These are phyloP conservation scores for Piprites chloris DNA, from an alignment of 2,113 vertebrate genomes.

Conservation along the genomic window DNA sequence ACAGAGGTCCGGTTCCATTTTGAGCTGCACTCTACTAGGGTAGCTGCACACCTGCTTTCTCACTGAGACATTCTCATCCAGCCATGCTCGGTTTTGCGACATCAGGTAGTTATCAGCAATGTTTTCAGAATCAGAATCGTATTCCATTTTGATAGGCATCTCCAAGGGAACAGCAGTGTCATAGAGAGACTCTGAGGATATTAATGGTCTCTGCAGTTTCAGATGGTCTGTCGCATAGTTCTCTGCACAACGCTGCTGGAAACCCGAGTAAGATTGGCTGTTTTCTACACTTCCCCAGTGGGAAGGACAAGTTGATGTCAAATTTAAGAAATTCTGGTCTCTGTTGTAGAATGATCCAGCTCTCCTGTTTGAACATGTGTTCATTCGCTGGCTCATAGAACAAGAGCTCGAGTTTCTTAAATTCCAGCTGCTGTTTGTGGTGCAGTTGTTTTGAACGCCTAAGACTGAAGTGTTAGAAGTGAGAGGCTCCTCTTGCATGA, in stretches of 20 bases:
- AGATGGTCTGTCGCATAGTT: constrained; percentile 70
- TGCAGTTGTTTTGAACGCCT: constrained; percentile 69
- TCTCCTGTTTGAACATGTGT: constrained; percentile 64
- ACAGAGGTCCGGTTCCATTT: constrained; percentile 79
- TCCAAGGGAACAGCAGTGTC: constrained; percentile 73
- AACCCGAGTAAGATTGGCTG: constrained; percentile 64
- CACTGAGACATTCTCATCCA: constrained; percentile 56
- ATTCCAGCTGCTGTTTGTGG: constrained; percentile 67
- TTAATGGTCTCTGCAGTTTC: constrained; percentile 73
- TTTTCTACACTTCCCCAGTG: constrained; percentile 70
- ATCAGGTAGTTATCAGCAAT: constrained; percentile 64
- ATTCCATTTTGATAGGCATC: constrained; percentile 88
- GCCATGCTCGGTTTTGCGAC: constrained; percentile 71
- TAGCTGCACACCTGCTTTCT: constrained; percentile 72
- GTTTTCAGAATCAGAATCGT: constrained; percentile 85
- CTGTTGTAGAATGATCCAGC: constrained; percentile 72
- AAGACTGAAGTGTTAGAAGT: constrained; percentile 74
- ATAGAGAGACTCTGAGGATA: constrained; percentile 64
- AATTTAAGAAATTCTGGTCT: constrained; percentile 70
- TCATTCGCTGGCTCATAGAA: constrained; percentile 61
- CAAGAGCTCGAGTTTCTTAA: constrained; percentile 61
- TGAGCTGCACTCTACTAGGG: constrained; percentile 78
- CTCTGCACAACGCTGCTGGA: constrained; percentile 73
- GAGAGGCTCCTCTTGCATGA: constrained; percentile 70
- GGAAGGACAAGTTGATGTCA: constrained; percentile 68